phyloP scores from a whole-genome alignment of 2,113 vertebrate species.

The Ammodytes dubius region DNA sequence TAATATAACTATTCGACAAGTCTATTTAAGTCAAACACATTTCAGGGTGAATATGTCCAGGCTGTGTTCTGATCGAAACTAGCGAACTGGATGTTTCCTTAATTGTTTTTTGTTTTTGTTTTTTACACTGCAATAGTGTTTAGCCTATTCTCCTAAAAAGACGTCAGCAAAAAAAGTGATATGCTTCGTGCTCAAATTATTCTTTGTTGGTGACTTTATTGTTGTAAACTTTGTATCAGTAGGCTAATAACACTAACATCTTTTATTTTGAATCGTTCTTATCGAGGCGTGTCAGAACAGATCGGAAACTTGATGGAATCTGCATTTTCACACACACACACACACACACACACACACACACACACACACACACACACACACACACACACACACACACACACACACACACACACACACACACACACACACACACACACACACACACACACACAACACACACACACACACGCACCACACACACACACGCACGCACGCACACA shows the following conservation, averaged over 20 bases:
- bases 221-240: neutral
- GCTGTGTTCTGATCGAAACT: neutral
- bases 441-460: no score
- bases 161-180: neutral
- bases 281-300: conserved; percentile 15
- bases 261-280: neutral
- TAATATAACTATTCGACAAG: no score
- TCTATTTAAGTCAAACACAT: neutral
- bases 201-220: neutral
- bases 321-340: conserved; percentile 13
- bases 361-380: conserved; percentile 4
- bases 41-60: neutral
- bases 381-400: conserved; percentile 15
- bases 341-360: conserved; percentile 8
- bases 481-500: neutral
- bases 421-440: conserved; percentile 11
- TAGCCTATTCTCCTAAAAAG: neutral
- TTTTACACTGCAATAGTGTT: neutral
- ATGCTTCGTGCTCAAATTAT: neutral
- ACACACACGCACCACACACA: no score
- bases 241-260: neutral
- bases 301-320: conserved; percentile 32
- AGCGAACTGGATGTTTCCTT: neutral
- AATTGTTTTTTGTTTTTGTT: neutral
- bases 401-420: neutral